Evolutionary conservation across 2,113 vertebrate species (phyloP).

Genomic region (Cygnus buccinator): DNA sequence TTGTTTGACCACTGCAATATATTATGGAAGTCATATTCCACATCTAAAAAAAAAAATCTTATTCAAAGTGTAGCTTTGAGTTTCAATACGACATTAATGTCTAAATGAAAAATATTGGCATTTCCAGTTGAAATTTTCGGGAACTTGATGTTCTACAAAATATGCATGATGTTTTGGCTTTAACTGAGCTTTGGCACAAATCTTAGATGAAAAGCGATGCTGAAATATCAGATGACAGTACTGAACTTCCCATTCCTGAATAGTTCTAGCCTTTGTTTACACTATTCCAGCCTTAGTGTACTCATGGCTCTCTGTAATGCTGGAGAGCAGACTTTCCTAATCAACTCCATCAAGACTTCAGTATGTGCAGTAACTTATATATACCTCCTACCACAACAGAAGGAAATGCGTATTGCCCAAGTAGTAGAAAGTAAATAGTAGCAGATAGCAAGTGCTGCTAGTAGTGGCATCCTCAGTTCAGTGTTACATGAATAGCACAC

Average conservation of each 20-base stretch:
- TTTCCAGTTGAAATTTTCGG: not conserved
- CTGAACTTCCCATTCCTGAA: not conserved
- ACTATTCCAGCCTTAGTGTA: not conserved
- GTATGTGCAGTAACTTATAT: not conserved
- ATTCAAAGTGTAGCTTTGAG: not conserved
- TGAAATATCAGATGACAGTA: not conserved
- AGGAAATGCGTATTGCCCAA: not conserved
- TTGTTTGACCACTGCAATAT: not conserved
- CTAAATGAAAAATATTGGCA: not conserved
- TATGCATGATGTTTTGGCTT: not conserved
- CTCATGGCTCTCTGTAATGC: not conserved
- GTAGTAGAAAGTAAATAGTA: not conserved
- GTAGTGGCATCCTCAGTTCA: not conserved
- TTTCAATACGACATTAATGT: not conserved
- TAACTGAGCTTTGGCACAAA: not conserved
- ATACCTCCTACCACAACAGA: not conserved
- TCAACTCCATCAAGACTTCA: not conserved
- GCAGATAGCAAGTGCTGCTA: not conserved
- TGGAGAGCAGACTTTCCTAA: not conserved
- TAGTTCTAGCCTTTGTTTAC: not conserved
- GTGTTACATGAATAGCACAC: fast-evolving
- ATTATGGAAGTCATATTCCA: not conserved
- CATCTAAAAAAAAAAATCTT: not conserved
- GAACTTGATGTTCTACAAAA: constrained; percentile 4
- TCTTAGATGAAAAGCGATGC: not conserved